phyloP scores from a whole-genome alignment of 2,888 invertebrate species.

The Thymelicus sylvestris region DNA sequence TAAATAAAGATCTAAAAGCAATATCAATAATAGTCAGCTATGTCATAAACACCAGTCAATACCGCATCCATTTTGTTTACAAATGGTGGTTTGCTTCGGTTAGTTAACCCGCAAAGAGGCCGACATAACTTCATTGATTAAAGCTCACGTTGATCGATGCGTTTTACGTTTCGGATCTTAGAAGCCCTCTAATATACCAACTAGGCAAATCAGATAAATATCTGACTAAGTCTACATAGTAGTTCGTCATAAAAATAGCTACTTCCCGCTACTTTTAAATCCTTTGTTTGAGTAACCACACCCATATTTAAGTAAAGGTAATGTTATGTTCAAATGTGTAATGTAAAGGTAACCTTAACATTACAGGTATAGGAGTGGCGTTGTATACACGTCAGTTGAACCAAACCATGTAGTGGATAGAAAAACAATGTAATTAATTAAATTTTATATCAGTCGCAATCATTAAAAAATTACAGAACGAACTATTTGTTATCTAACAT shows the following conservation, averaged over 20 bases:
- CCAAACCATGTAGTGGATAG: too few relatives aligned
- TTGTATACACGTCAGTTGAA: too few relatives aligned
- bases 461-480: too few relatives aligned
- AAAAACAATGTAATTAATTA: too few relatives aligned
- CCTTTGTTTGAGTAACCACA: neutral
- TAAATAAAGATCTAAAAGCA: too few relatives aligned
- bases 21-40: too few relatives aligned
- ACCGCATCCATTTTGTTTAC: conserved; percentile 56
- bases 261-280: conserved; percentile 1
- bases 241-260: conserved; percentile 3
- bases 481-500: too few relatives aligned
- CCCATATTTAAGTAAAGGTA: neutral
- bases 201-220: conserved; percentile 29
- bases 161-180: conserved; percentile 53
- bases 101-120: conserved; percentile 81
- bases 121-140: conserved; percentile 83
- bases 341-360: too few relatives aligned
- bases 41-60: conserved; percentile 32
- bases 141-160: conserved; percentile 74
- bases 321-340: too few relatives aligned
- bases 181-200: conserved; percentile 46
- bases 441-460: too few relatives aligned
- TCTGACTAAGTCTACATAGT: neutral
- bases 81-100: conserved; percentile 63
- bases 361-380: too few relatives aligned